Evolutionary conservation across 2,797 vertebrate genomes (phyloP), one percentile per base, ranked within the genome.

Genomic region (Leptoclinus maculatus): DNA sequence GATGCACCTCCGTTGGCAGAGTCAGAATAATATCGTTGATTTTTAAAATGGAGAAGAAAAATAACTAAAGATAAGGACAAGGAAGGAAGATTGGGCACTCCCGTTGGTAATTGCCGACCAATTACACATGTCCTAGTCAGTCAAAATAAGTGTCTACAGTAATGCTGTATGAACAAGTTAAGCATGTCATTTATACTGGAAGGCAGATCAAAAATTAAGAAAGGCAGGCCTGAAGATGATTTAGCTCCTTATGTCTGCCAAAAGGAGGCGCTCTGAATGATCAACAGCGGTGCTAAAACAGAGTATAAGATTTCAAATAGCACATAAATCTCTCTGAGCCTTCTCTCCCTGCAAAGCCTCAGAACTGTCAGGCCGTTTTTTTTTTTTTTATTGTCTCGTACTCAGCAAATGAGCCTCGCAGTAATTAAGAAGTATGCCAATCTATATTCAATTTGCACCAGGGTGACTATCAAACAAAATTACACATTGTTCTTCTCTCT

Each of bases 51-150:
- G 14, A 69, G 59, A 43, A 54, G 38, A 39, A 49, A 32, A 66
- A 71, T 62, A 36, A 75, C 21, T 27, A 27, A 5, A 58, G 76
- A 58, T 23, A 43, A 43, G 32, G 43, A 58, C 1, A 27, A 27
- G 1, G 39, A 27, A 27, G n/a, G n/a, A 49, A 32, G 43, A 65
- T 68, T 29, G 5, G 23, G 62, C 25, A 1, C 36, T 72, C 58
- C 56, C 29, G 7, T 4, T 36, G 27, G 17, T 70, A 27, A 3
- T 21, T 34, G 36, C 39, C 62, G 73, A 95, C 95, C 79, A 96
- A 96, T 59, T 95, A 95, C 83, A 97, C 95, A 0, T 96, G 95
- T 95, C 95, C 95, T 74, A 93, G 95, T 90, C 86, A 96, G 95
- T 89, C 96, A 95, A 87, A 91, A 95, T 96, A 94, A 91, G 94